These are phyloP conservation scores for Drosophila bocki DNA, from an alignment of 1,140 invertebrate species.

Conservation along the genomic window DNA sequence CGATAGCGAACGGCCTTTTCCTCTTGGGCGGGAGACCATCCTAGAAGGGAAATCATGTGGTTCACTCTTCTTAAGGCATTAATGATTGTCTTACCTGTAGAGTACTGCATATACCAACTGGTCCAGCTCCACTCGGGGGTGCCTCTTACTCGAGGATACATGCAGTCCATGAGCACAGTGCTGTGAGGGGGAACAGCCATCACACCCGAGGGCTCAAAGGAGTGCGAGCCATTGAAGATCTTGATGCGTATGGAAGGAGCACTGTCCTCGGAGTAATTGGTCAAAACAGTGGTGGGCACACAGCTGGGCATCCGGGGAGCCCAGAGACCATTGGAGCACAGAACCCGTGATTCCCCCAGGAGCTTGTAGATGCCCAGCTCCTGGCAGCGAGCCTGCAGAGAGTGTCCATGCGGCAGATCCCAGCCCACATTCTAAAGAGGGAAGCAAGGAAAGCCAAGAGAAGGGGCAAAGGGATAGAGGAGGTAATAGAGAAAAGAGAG, in stretches of 20 bases:
- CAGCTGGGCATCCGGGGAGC: conserved; percentile 90
- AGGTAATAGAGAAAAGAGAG: neutral
- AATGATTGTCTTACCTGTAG: conserved; percentile 87
- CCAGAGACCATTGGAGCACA: conserved; percentile 93
- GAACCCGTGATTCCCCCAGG: conserved; percentile 88
- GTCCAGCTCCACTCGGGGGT: conserved; percentile 96
- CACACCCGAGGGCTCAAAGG: conserved; percentile 91
- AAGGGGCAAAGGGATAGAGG: neutral
- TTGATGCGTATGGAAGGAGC: conserved; percentile 93
- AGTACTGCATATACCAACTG: conserved; percentile 90
- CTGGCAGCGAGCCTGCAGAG: conserved; percentile 90
- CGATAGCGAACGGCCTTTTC: conserved; percentile 93
- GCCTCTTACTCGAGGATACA: conserved; percentile 90
- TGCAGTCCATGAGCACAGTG: conserved; percentile 93
- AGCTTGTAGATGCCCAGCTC: conserved; percentile 94
- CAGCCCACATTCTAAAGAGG: conserved; percentile 79
- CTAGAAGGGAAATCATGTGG: conserved; percentile 85
- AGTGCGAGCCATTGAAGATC: conserved; percentile 91
- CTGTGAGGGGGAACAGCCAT: conserved; percentile 93
- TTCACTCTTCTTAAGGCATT: neutral
- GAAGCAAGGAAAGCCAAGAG: neutral
- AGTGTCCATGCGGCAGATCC: conserved; percentile 88
- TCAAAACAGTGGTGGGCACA: conserved; percentile 91
- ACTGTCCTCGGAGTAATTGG: conserved; percentile 93
- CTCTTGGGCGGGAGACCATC: conserved; percentile 91